Evolutionary conservation across 2,113 vertebrate species (phyloP), one percentile per base, ranked within the genome.

Genomic region (Nasalis larvatus): DNA sequence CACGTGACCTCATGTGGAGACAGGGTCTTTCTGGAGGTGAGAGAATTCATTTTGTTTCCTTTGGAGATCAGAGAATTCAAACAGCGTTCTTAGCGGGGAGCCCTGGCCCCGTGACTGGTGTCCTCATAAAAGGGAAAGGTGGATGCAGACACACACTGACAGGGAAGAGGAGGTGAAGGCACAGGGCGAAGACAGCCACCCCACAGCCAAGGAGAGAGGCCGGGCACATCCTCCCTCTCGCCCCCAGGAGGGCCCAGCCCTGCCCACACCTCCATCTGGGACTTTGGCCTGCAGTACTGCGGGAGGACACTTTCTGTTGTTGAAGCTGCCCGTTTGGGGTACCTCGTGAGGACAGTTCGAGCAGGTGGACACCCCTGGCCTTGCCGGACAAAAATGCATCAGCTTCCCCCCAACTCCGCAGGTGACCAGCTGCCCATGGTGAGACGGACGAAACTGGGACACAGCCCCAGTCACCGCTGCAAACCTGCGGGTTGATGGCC

Each of bases 311-410:
- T 14, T 56, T 35, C 17, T 12, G 20, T 21, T 40, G 45, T 18
- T 9, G 2, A 56, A 45, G 42, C 23, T 0, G 0, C 54, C 68
- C 17, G 0, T 4, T 6, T 6, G 9, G 18, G 9, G 58, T 10
- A 4, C 45, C 40, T 35, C 18, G 45, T 4, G 20, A 68, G 8
- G 9, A 30, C 14, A n/a, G 32, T 27, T 58, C 23, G 1, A 2
- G 13, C 0, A 13, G n/a, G 6, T 21, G 3, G 27, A 74, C 17
- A n/a, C 45, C 35, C 25, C 42, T 52, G 52, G 60, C 66, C 56
- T 23, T 0, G 5, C 9, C 9, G 30, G 86, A 63, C 77, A 94
- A 37, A 27, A 76, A 35, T 1, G 66, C 37, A 11, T 2, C 52
- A 9, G n/a, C 23, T 37, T 37, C 6, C 0, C 66, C 25, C 6